Base-by-base conservation (phyloP, 2,888 invertebrate species). In the Melangyna quadrimaculata region DNA sequence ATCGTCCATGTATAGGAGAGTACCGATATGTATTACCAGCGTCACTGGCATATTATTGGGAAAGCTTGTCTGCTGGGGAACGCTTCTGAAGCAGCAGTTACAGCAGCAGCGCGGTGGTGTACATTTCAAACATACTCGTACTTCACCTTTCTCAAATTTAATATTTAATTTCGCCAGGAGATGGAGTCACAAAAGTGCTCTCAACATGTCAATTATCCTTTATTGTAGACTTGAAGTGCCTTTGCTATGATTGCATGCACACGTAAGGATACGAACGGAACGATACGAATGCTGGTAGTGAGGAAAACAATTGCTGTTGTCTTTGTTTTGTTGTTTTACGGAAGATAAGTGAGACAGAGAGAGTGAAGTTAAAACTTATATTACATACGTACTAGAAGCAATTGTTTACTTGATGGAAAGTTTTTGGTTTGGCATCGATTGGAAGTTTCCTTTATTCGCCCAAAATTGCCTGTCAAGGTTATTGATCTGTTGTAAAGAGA, bases 181-280 rank as follows among this genome's bases (percentile, higher is more conserved):
- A 74, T 51, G 79, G 81, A 81, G 81, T 81, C 86, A 73, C 61
- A 81, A 78, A 73, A 81, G 81, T 78, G 73, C 81, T 81, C 81
- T 81, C 86, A 81, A 86, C 86, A 81, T 86, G 86, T 86, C 86
- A 81, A 86, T 86, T 86, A 86, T 86, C 81, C 78, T 77, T 81
- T 83, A 81, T 86, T 86, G 81, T 73, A 73, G 77, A 86, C 67
- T 77, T 77, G 77, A 86, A 86, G 86, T 86, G 80, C 70, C 77
- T 65, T 71, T 77, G 27, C 71, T 45, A 67, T 53, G 73, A 70
- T 83, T 73, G 70, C 70, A 40, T 70, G 55, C 73, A 73, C 78
- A 79, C 70, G 79, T 65, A 53, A 71, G 29, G 70, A 55, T 69
- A 61, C 57, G 73, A 53, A 71, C 22, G 70, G 48, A 63, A 61